Base-by-base conservation (phyloP, 2,797 vertebrate genomes). In the Carapus acus region DNA sequence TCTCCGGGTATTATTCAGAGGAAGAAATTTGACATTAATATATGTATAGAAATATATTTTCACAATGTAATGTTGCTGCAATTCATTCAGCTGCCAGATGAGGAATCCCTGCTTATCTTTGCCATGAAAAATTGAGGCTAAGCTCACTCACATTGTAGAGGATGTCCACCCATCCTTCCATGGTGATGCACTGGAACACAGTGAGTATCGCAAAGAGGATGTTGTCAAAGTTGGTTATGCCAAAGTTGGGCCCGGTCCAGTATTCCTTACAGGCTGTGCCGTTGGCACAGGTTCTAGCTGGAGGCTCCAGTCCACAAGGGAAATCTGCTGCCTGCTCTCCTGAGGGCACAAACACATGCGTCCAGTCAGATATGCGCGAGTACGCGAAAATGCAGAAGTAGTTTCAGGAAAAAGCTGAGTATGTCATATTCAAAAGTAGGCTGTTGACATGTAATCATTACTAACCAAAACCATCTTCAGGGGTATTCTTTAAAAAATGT, bases 91-190 rank as follows among this genome's bases (percentile, higher is more conserved):
- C n/a, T n/a, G n/a, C n/a, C n/a, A n/a, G n/a, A n/a, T n/a, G n/a
- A n/a, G n/a, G n/a, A n/a, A n/a, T n/a, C n/a, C n/a, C n/a, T 9
- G 9, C 24, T 27, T 27, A 27, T 27, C 24, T 27, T 27, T 22
- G 27, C 19, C 23, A 37, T 2, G 21, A 8, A 41, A 49, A 45
- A 21, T 43, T 29, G 4, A 31, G 15, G 12, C 7, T 20, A 9
- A 7, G 6, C 31, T 33, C 2, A 92, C 95, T 95, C 83, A 98
- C 95, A 0, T 91, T 90, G 81, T 98, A 98, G 52, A 98, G 91
- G 67, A 98, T 95, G 61, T 98, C 94, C 0, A 94, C 94, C 95
- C 95, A 98, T 62, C 95, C 95, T 78, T 98, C 95, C 95, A 98
- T 98, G 66, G 95, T 98, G 84, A 98, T 98, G 80, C 95, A 98